Percentiles rank a stretch among this genome's conserved stretches.
Conservation (phyloP, 1,140 invertebrate genomes). For the Meloidogyne floridensis region DNA sequence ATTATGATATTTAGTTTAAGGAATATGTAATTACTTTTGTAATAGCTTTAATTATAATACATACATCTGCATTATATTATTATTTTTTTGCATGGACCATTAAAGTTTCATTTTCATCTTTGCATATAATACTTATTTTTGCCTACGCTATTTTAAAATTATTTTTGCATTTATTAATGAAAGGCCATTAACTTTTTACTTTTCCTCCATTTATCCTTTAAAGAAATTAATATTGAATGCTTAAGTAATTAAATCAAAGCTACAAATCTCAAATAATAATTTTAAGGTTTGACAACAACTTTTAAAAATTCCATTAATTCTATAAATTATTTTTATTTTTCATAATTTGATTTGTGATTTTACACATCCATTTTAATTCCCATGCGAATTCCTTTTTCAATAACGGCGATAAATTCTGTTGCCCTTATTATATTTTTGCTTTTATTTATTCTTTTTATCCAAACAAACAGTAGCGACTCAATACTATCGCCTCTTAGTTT, state of each 20-base stretch:
- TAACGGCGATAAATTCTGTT: not conserved
- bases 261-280: too few relatives aligned
- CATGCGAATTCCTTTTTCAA: not conserved
- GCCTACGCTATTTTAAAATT: not conserved
- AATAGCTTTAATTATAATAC: too few relatives aligned
- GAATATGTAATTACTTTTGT: too few relatives aligned
- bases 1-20: too few relatives aligned
- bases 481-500: not conserved
- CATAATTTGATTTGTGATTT: not conserved
- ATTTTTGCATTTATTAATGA: not conserved
- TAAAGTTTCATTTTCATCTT: not conserved
- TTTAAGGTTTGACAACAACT: too few relatives aligned
- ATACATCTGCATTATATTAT: too few relatives aligned
- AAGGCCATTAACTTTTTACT: slow-evolving; percentile 1
- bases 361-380: not conserved
- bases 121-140: not conserved
- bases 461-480: not conserved
- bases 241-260: too few relatives aligned
- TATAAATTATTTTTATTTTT: too few relatives aligned
- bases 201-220: not conserved
- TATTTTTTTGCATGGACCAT: too few relatives aligned
- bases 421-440: not conserved
- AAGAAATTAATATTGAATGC: too few relatives aligned
- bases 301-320: too few relatives aligned
- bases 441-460: not conserved